Base-by-base conservation (phyloP, 1,140 invertebrate species). In the Atta texana region DNA sequence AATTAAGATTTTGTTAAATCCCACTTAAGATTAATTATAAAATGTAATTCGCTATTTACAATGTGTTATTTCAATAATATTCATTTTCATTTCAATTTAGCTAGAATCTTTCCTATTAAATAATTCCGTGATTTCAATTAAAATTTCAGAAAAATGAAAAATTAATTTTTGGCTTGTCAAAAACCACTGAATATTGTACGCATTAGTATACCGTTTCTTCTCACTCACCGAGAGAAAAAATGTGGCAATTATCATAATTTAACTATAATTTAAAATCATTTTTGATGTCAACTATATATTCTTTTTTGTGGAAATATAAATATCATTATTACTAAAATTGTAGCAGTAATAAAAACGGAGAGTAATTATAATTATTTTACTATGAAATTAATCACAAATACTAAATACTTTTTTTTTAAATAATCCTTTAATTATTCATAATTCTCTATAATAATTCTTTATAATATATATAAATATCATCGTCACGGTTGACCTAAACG, bases 391-490 rank as follows among this genome's bases (percentile, higher is more conserved):
- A 44, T 44, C 10, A 44, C 39, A 44, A 44, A 44, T 44, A 44
- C 1, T 44, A 44, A 44, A 39, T 0, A 39, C 34, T 39, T 39
- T 39, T 8, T 24, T 39, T 39, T 39, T 39, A 8, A 39, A 0
- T 39, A 39, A 8, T 34, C 44, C 18, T 18, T 72, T 61, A n/a
- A 34, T 12, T 24, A 7, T 61, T 21, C 3, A 49, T 63, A 72
- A 82, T 31, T 16, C 3, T 12, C 24, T 69, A 18, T 14, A 61
- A 61, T 5, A 74, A 5, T 34, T 34, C 7, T 74, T 84, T 61
- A 21, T 10, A 12, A 72, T 59, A 71, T 44, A 49, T 59, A 74
- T 14, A 82, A 74, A 74, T 82, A 72, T 82, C 18, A 31, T 2
- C 8, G 4, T 21, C 16, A 21, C 16, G 53, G 18, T 21, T 39